These are phyloP conservation scores for Gonatopus flavifemur DNA, from an alignment of 1,140 invertebrate species.

Conservation along the genomic window DNA sequence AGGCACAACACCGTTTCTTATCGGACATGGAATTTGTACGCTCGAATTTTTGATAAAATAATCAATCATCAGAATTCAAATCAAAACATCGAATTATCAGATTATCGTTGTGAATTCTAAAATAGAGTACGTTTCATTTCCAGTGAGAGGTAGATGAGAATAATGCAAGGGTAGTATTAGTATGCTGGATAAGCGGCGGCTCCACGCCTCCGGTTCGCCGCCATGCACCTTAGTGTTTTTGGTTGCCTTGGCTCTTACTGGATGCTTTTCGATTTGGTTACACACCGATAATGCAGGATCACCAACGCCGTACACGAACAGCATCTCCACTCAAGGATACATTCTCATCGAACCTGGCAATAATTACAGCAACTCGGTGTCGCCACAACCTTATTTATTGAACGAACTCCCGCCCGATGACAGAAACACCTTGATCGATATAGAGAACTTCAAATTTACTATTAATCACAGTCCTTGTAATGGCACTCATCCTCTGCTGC, in stretches of 20 bases:
- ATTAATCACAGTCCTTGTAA: constrained; percentile 61
- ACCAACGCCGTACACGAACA: constrained; percentile 15
- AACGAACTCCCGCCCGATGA: constrained; percentile 46
- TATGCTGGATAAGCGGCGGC: constrained; percentile 47
- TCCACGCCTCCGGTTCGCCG: constrained; percentile 40
- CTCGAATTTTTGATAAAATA: not conserved
- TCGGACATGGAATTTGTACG: not conserved
- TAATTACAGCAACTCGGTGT: constrained; percentile 18
- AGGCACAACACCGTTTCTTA: constrained; percentile 5
- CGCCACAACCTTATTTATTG: constrained; percentile 23
- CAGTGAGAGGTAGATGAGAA: constrained; percentile 25
- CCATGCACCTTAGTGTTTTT: constrained; percentile 39
- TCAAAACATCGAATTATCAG: not conserved
- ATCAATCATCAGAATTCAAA: not conserved
- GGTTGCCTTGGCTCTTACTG: constrained; percentile 33
- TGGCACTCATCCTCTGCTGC: constrained; percentile 54
- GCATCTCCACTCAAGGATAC: constrained; percentile 27
- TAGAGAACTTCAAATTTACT: constrained; percentile 62
- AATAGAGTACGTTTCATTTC: not conserved
- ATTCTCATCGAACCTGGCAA: constrained; percentile 33
- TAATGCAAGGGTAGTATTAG: constrained; percentile 41
- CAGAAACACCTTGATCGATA: constrained; percentile 58
- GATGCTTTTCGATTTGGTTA: constrained; percentile 39
- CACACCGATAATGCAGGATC: constrained; percentile 27
- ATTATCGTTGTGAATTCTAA: not conserved